Evolutionary conservation across 1,140 invertebrate species (phyloP), one percentile per base, ranked within the genome.

Genomic region (Brachystomella parvula): DNA sequence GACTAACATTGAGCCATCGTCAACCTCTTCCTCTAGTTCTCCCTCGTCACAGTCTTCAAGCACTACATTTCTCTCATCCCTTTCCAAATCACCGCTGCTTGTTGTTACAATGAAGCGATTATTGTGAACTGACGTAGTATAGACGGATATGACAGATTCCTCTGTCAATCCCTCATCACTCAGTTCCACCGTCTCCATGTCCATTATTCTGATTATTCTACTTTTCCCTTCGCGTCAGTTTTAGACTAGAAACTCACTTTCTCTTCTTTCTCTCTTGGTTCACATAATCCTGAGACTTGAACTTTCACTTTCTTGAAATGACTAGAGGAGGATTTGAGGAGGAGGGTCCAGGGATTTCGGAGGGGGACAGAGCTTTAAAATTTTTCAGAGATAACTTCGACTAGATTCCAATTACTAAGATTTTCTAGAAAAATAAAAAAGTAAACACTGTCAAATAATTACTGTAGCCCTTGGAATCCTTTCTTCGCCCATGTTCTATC

Each of bases 401-500:
- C 39, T 12, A 53, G 6, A 24, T 15, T 6, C 6, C 3, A 26
- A 53, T 53, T 53, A 53, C 9, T 6, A 17, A 53, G 24, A 17
- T 53, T 19, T 6, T 19, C 49, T 53, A 53, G 9, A 53, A 53
- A 53, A 53, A 53, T 53, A 53, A 53, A 26, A 53, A 53, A 53
- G 49, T 53, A 26, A 26, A 53, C 26, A 61, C 15, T 32, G 24
- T 6, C 9, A 47, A 15, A 56, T 35, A 32, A 49, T 56, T 47
- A 64, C 32, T 47, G 30, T 30, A 47, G 39, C 61, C 39, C 28
- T n/a, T 24, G 35, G 19, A 17, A 28, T 30, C 3, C 49, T 31
- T 47, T 64, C 47, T 64, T 64, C 63, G 63, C 28, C 63, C 63
- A 64, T 64, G 63, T 64, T 64, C 49, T 57, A 32, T 31, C 44